Conservation (phyloP, 2,888 invertebrate genomes). For the Ethmia dodecea region DNA sequence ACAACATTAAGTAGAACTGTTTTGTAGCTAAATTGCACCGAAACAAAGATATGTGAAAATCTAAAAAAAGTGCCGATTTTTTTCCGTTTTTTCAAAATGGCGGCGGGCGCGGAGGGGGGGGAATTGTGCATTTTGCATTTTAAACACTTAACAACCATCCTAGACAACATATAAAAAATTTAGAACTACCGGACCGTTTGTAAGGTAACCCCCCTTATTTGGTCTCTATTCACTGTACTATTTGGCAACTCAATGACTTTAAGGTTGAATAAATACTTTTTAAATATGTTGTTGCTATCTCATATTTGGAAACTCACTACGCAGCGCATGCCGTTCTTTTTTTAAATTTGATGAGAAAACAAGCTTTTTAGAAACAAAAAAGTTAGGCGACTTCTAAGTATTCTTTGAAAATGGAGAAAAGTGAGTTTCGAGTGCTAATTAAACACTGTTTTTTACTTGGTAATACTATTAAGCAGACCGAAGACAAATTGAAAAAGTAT, state of each 20-base stretch:
- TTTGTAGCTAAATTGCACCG: too few species aligned
- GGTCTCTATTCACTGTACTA: too few species aligned
- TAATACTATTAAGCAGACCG: background rate
- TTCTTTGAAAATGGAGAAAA: constrained; percentile 1
- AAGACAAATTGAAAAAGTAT: background rate
- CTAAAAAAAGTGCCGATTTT: too few species aligned
- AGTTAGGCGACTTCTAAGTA: background rate
- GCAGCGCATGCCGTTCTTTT: background rate
- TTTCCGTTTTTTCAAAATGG: too few species aligned
- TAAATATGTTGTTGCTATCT: background rate
- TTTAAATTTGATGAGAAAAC: background rate
- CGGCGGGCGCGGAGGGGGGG: too few species aligned
- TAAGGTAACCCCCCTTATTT: too few species aligned
- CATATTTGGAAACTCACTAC: background rate
- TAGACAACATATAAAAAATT: too few species aligned
- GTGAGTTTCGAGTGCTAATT: background rate
- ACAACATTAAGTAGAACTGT: too few species aligned
- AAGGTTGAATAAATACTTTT: background rate
- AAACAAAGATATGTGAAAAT: too few species aligned
- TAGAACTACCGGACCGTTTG: too few species aligned
- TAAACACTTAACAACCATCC: too few species aligned
- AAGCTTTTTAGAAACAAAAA: background rate
- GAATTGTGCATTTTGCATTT: too few species aligned
- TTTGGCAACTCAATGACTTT: background rate
- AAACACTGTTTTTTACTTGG: background rate